phyloP scores from a whole-genome alignment of 1,140 invertebrate genomes.

The Delia radicum region DNA sequence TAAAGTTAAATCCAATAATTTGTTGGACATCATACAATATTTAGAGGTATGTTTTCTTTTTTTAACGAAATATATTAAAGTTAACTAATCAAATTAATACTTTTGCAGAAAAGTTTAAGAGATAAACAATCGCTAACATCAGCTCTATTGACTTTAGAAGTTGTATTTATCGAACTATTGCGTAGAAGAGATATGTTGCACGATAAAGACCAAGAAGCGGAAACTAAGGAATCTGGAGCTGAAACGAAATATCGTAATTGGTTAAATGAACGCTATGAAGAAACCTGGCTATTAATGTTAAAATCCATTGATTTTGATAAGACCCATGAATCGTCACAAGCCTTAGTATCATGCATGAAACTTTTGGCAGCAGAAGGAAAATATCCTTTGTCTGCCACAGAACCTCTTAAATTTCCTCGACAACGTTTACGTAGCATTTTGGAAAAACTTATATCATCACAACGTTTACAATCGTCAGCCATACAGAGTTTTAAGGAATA shows the following conservation, averaged over 20 bases:
- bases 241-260: conserved; percentile 64
- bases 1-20: conserved; percentile 64
- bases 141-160: conserved; percentile 65
- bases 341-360: conserved; percentile 67
- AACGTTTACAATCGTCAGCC: conserved; percentile 55
- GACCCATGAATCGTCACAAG: conserved; percentile 62
- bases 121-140: conserved; percentile 56
- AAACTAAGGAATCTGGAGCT: conserved; percentile 54
- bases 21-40: conserved; percentile 65
- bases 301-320: conserved; percentile 59
- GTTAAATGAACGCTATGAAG: conserved; percentile 64
- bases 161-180: conserved; percentile 68
- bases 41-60: conserved; percentile 58
- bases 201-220: conserved; percentile 44
- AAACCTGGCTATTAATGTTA: conserved; percentile 60
- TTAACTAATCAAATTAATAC: no score
- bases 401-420: conserved; percentile 53
- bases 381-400: conserved; percentile 57
- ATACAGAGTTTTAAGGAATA: conserved; percentile 67
- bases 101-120: conserved; percentile 57
- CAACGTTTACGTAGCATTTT: conserved; percentile 59
- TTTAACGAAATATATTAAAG: neutral
- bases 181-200: conserved; percentile 63
- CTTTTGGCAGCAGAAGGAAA: conserved; percentile 67
- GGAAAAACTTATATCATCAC: conserved; percentile 60